A percentile compares a stretch with the other conserved stretches of the same genome.
Conservation (phyloP, 2,888 invertebrate genomes). For the Cataglyphis albicans region DNA sequence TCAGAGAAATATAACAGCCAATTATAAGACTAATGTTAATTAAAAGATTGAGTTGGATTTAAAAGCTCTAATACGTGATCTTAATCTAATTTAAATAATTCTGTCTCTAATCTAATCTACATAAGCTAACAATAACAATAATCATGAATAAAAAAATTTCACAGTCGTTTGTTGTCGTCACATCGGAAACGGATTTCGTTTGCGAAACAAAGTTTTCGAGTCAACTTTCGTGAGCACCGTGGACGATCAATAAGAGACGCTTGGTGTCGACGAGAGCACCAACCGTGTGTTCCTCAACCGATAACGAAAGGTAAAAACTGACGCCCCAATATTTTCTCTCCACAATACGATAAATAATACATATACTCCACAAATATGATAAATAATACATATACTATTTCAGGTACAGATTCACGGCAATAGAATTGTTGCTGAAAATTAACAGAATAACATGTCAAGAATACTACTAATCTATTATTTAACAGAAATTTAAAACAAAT, state of each 20-base stretch:
- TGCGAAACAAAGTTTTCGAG: conserved; percentile 58
- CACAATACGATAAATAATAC: not conserved
- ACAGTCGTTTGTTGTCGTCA: not conserved
- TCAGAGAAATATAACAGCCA: not conserved
- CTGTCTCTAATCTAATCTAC: not conserved
- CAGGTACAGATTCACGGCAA: not conserved
- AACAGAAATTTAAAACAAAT: conserved; percentile 5
- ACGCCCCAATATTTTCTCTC: not conserved
- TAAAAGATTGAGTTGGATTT: not conserved
- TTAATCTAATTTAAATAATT: not conserved
- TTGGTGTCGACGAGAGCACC: conserved; percentile 51
- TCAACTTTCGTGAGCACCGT: conserved; percentile 54
- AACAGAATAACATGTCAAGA: not conserved
- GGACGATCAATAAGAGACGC: conserved; percentile 62
- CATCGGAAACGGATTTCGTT: conserved; percentile 47
- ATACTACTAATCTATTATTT: not conserved
- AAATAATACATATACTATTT: not conserved
- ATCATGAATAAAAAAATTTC: conserved; percentile 22
- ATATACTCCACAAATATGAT: not conserved
- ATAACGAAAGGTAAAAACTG: conserved; percentile 50
- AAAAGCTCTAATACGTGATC: not conserved
- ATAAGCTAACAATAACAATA: not conserved
- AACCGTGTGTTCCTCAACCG: conserved; percentile 39
- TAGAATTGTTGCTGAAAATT: not conserved
- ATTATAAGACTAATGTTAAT: not conserved